A percentile compares a stretch with the other conserved stretches of the same genome.
phyloP scores from a whole-genome alignment of 2,797 vertebrate genomes.

The Sebastes elongatus region DNA sequence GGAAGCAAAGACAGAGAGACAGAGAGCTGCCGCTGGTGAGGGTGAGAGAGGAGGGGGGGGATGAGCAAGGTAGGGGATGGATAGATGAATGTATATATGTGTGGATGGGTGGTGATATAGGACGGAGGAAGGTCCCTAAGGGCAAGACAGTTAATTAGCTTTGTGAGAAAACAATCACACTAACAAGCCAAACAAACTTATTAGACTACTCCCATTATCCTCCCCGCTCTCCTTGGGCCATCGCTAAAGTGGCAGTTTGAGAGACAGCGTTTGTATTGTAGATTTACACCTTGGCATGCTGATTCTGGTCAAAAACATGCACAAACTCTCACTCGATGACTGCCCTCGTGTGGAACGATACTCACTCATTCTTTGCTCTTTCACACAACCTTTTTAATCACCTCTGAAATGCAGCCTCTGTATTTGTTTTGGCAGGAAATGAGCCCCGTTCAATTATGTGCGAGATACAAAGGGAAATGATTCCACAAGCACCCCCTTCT shows the following conservation, averaged over 20 bases:
- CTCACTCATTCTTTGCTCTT: slow-evolving; percentile 1
- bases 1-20: slow-evolving; percentile 69
- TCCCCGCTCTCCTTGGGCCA: slow-evolving; percentile 50
- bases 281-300: slow-evolving; percentile 40
- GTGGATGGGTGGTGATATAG: slow-evolving; percentile 60
- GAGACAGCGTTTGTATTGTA: slow-evolving; percentile 38
- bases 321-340: slow-evolving; percentile 1
- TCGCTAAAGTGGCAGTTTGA: slow-evolving; percentile 54
- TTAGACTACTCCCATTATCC: slow-evolving; percentile 73
- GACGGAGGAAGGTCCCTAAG: slow-evolving; percentile 67
- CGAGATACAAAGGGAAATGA: slow-evolving; percentile 65
- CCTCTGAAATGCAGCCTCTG: slow-evolving; percentile 22
- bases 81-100: slow-evolving; percentile 50
- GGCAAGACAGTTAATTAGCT: slow-evolving; percentile 82
- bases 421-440: slow-evolving; percentile 63
- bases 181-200: slow-evolving; percentile 85
- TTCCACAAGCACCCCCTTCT: slow-evolving; percentile 53
- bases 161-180: slow-evolving; percentile 83
- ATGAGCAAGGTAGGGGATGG: slow-evolving; percentile 42
- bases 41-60: slow-evolving; percentile 49
- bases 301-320: slow-evolving; percentile 24
- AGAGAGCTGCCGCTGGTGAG: slow-evolving; percentile 56
- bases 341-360: background rate
- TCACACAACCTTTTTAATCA: slow-evolving; percentile 47
- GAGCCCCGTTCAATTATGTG: slow-evolving; percentile 53